Evolutionary conservation across 2,113 vertebrate species (phyloP), one percentile per base, ranked within the genome.

Genomic region (Nothoprocta pentlandii): DNA sequence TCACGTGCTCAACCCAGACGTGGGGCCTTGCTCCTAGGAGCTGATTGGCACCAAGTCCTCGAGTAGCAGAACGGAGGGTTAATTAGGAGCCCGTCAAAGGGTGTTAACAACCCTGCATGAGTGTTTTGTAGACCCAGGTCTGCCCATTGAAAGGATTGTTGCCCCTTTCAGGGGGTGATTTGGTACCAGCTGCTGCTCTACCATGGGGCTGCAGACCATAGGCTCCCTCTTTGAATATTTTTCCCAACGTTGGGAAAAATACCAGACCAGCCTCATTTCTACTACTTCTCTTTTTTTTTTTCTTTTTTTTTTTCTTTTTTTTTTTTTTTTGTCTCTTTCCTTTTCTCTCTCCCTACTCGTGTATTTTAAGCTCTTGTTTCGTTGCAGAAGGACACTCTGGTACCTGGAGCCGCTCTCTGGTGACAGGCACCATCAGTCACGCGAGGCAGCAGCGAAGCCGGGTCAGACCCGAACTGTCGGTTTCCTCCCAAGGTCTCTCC

Each of bases 381-480:
- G 80, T 71, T 58, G 28, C 74, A 61, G 0, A 80, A 84, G 64
- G 7, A 34, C 25, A 1, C 32, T 49, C 26, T 59, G 32, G 80
- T 28, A 36, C 22, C 61, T 34, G 34, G 68, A 82, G 92, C 49
- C 63, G 36, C 71, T 70, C 49, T 59, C 44, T 2, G 21, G 70
- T 80, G 89, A 93, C 87, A 79, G 91, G 39, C 2, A 26, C 53
- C 70, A 94, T 92, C 91, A 79, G 66, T 87, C 90, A 67, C 12
- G 26, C 54, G 44, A 44, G 67, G 20, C 86, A 66, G 59, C 74
- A 53, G 34, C 19, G 58, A 30, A 49, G 32, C 2, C 5, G 70
- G 70, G 69, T 21, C 0, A 0, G 46, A 20, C 21, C 34, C 56
- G 26, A 80, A 19, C 23, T 8, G 70, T 59, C 69, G 1, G 23